Evolutionary conservation across 2,113 vertebrate species (phyloP).

Genomic region (Hymenochirus boettgeri): DNA sequence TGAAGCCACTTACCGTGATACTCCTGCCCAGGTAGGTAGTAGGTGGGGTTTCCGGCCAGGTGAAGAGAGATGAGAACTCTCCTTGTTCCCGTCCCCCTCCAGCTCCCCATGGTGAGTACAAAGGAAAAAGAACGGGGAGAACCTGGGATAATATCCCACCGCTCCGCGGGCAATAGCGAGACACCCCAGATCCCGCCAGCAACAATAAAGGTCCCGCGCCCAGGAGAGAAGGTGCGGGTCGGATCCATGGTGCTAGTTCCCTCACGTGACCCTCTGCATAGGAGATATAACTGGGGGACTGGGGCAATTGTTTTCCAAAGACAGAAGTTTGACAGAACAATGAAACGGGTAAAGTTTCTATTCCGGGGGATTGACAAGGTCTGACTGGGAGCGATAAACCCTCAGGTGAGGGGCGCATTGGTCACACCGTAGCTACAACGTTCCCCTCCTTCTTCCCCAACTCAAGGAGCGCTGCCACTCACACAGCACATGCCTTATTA

Average conservation of each 20-base stretch:
- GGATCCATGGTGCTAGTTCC: slow-evolving; percentile 59
- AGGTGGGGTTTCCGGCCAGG: slow-evolving; percentile 80
- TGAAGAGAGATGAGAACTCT: slow-evolving; percentile 90
- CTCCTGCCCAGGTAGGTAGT: slow-evolving; percentile 93
- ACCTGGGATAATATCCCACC: slow-evolving; percentile 79
- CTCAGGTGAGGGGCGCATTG: too few relatives aligned
- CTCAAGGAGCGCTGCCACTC: too few relatives aligned
- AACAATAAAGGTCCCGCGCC: slow-evolving; percentile 50
- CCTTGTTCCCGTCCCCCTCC: slow-evolving; percentile 83
- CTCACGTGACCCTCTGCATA: too few relatives aligned
- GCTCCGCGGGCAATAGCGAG: slow-evolving; percentile 50
- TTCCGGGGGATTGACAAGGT: too few relatives aligned
- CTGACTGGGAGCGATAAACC: too few relatives aligned
- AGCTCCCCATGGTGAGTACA: slow-evolving; percentile 93
- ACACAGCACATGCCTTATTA: too few relatives aligned
- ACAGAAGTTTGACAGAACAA: too few relatives aligned
- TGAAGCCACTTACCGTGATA: slow-evolving; percentile 84
- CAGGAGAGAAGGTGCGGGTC: slow-evolving; percentile 30
- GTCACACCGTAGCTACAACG: too few relatives aligned
- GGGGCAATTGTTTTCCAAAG: too few relatives aligned
- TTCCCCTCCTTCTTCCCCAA: too few relatives aligned
- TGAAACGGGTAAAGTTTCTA: too few relatives aligned
- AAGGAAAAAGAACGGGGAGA: slow-evolving; percentile 97
- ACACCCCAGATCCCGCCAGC: slow-evolving; percentile 50
- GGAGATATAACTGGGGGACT: too few relatives aligned